Evolutionary conservation across 2,888 invertebrate genomes (phyloP), one percentile per base, ranked within the genome.

Genomic region (Globia sparganii): DNA sequence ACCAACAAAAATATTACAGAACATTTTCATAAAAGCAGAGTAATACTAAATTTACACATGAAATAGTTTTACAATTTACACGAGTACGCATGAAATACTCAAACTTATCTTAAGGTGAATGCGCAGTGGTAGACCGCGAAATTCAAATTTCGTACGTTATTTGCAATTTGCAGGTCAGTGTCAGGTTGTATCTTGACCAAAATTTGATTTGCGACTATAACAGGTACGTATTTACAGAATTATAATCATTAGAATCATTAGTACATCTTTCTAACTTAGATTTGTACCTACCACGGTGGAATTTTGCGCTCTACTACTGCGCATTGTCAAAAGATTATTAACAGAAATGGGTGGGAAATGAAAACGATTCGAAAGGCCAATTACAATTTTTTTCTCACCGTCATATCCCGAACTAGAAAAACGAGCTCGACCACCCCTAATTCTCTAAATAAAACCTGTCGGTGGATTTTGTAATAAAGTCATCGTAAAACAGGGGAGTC

Each of bases 391-490:
- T 11, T 80, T 84, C 81, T 62, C 85, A 82, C 61, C 28, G 1
- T 75, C 9, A 6, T 37, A 18, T 49, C 49, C 0, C 1, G 2
- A 53, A 66, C 58, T 0, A 56, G 67, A 49, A 72, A 49, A 75
- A 84, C 68, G 13, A 31, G 71, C 46, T 59, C 21, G 61, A 56
- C 65, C 59, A 65, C 56, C 69, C 72, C 28, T 61, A 34, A 65
- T 65, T 8, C 4, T 31, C 11, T 6, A 21, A 69, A 79, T 65
- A 43, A 58, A 84, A 86, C 72, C 53, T 79, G 85, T 77, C 37
- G 65, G 75, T 71, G 71, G 66, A 78, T 82, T 87, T 81, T 75
- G 28, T 72, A 59, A 73, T 59, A 72, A 75, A 77, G 56, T 87
- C 67, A 61, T 53, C 58, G 69, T 69, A 43, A 21, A 66, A 53